Conservation (phyloP, 2,113 vertebrate species). For the Heterotilapia buettikoferi region DNA sequence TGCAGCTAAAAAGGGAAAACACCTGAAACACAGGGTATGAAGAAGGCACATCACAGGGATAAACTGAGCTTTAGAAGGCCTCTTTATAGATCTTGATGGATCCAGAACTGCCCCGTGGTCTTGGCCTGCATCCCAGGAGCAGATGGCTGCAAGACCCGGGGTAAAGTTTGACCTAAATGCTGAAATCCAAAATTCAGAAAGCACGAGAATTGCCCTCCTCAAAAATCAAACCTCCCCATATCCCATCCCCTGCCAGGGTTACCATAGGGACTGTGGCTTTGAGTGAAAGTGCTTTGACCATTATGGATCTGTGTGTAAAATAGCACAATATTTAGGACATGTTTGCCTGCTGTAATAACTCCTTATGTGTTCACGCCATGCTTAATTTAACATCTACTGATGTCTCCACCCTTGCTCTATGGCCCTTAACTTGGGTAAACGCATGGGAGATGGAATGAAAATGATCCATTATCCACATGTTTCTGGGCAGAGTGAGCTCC, state of each 20-base stretch:
- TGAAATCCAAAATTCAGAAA: slow-evolving; percentile 42
- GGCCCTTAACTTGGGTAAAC: slow-evolving; percentile 34
- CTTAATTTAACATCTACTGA: slow-evolving; percentile 66
- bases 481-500: slow-evolving; percentile 41
- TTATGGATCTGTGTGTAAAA: slow-evolving; percentile 26
- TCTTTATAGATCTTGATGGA: slow-evolving; percentile 22
- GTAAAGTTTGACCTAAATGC: slow-evolving; percentile 74
- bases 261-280: slow-evolving; percentile 1
- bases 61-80: slow-evolving; percentile 14
- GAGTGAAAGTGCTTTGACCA: slow-evolving; percentile 7
- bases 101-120: slow-evolving; percentile 60
- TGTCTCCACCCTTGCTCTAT: slow-evolving; percentile 28
- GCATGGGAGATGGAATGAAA: slow-evolving; percentile 49
- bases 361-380: slow-evolving; percentile 64
- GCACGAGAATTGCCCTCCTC: slow-evolving; percentile 2
- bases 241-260: slow-evolving; percentile 5
- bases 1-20: slow-evolving; percentile 68
- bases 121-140: slow-evolving; percentile 64
- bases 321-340: slow-evolving; percentile 36
- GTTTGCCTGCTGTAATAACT: slow-evolving; percentile 59
- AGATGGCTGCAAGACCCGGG: slow-evolving; percentile 71
- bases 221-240: not conserved
- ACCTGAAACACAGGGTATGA: slow-evolving; percentile 63
- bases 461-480: slow-evolving; percentile 67
- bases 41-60: slow-evolving; percentile 36